Percentiles rank a stretch among this genome's conserved stretches.
Conservation (phyloP, 1,140 invertebrate genomes). For the Drosophila serrata region DNA sequence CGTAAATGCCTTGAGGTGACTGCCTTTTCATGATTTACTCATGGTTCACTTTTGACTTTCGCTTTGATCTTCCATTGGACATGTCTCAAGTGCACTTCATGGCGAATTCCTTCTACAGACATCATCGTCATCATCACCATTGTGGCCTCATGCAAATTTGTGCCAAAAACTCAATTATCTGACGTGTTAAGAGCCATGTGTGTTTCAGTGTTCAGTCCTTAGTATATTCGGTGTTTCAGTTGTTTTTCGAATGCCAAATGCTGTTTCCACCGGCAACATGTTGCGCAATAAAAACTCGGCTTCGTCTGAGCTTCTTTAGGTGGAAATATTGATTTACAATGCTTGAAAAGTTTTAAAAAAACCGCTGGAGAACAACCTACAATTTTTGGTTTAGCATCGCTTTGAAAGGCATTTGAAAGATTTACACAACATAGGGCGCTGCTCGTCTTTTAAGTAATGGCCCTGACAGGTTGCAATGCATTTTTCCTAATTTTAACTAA, state of each 20-base stretch:
- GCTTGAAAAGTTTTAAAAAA: slow-evolving; percentile 34
- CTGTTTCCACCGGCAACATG: slow-evolving; percentile 26
- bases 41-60: slow-evolving; percentile 51
- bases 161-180: slow-evolving; percentile 60
- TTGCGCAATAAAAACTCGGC: slow-evolving; percentile 33
- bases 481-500: slow-evolving; percentile 3
- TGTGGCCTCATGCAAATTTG: slow-evolving; percentile 52
- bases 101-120: slow-evolving; percentile 44
- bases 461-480: slow-evolving; percentile 19
- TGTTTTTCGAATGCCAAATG: slow-evolving; percentile 21
- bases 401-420: slow-evolving; percentile 39
- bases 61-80: slow-evolving; percentile 61
- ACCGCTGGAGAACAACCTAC: slow-evolving; percentile 17
- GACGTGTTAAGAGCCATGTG: slow-evolving; percentile 49
- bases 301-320: slow-evolving; percentile 26
- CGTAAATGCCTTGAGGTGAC: slow-evolving; percentile 10
- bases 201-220: slow-evolving; percentile 28
- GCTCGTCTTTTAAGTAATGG: slow-evolving; percentile 17
- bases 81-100: slow-evolving; percentile 47
- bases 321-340: slow-evolving; percentile 48
- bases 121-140: slow-evolving; percentile 42
- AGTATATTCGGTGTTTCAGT: slow-evolving; percentile 17
- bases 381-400: slow-evolving; percentile 40
- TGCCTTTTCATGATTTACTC: slow-evolving; percentile 19
- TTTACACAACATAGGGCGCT: slow-evolving; percentile 32